Conservation (phyloP, 2,888 invertebrate species). For the Polietes domitor region DNA sequence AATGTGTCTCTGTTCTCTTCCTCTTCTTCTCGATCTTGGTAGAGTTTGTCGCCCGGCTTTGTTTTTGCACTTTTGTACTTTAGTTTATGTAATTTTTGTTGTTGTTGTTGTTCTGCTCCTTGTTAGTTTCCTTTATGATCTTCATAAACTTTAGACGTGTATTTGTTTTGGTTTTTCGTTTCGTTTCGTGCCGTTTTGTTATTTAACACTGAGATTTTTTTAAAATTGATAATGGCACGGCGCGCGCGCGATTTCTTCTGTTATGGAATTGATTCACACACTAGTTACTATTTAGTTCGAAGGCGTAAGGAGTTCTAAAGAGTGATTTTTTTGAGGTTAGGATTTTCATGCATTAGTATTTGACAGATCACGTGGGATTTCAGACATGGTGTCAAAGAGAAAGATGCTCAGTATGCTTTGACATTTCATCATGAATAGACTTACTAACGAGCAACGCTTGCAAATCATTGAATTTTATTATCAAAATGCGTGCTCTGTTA, state of each 20-base stretch:
- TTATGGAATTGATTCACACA: slow-evolving; percentile 6
- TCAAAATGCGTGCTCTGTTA: too few relatives aligned
- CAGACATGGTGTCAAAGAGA: too few relatives aligned
- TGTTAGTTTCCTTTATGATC: slow-evolving; percentile 16
- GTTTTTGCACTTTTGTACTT: slow-evolving; percentile 3
- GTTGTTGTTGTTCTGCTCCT: slow-evolving; percentile 3
- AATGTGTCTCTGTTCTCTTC: not conserved
- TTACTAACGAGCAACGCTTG: too few relatives aligned
- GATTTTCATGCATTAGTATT: too few relatives aligned
- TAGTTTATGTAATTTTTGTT: slow-evolving; percentile 31
- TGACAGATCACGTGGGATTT: too few relatives aligned
- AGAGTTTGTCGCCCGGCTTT: not conserved
- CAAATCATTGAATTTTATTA: too few relatives aligned
- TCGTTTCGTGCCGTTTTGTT: slow-evolving; percentile 6
- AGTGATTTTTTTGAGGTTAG: too few relatives aligned
- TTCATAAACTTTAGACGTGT: slow-evolving; percentile 9
- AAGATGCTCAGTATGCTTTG: too few relatives aligned
- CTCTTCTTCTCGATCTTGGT: not conserved
- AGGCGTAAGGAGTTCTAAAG: too few relatives aligned
- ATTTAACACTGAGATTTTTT: slow-evolving; percentile 21
- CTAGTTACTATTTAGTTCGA: not conserved
- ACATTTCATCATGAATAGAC: too few relatives aligned
- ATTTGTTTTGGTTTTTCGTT: not conserved
- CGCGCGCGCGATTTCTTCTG: not conserved
- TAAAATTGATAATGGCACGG: slow-evolving; percentile 13